These are phyloP conservation scores for Drymonia ruficornis DNA, from an alignment of 2,888 invertebrate genomes.

Conservation along the genomic window DNA sequence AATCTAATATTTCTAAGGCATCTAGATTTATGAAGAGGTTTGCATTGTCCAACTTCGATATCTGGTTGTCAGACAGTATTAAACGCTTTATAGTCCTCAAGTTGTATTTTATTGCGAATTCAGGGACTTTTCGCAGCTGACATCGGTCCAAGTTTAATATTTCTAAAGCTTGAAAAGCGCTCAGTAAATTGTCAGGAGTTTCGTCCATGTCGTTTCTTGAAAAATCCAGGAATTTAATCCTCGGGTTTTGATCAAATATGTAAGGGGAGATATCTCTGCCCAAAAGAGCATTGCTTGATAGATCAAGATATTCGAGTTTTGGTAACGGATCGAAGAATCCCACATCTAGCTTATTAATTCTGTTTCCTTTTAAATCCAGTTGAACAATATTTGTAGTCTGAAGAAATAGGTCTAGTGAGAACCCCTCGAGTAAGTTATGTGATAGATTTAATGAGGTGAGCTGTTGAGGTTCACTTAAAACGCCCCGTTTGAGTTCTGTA, in stretches of 20 bases:
- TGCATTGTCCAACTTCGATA: conserved; percentile 50
- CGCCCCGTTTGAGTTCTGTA: conserved; percentile 32
- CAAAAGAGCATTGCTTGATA: conserved; percentile 53
- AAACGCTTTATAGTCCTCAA: conserved; percentile 60
- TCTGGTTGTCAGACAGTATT: conserved; percentile 59
- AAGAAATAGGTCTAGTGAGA: conserved; percentile 41
- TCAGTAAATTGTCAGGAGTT: conserved; percentile 42
- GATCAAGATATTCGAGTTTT: conserved; percentile 42
- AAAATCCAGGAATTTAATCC: conserved; percentile 37
- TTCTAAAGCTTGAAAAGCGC: conserved; percentile 43
- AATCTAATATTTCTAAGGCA: conserved; percentile 57
- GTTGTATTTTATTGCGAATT: conserved; percentile 53
- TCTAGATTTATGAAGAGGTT: conserved; percentile 41
- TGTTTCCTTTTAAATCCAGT: conserved; percentile 44
- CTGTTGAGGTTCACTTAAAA: conserved; percentile 36
- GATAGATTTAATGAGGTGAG: conserved; percentile 40
- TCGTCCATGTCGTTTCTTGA: conserved; percentile 45
- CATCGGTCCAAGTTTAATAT: conserved; percentile 51
- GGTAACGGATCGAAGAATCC: conserved; percentile 37
- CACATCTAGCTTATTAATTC: conserved; percentile 32
- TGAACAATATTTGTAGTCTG: conserved; percentile 32
- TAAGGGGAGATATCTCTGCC: conserved; percentile 46
- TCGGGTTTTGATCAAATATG: conserved; percentile 35
- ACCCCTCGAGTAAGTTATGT: conserved; percentile 34
- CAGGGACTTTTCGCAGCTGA: conserved; percentile 50